Percentiles rank a stretch among this genome's conserved stretches.
Evolutionary conservation across 64 coral and sea anemone genomes (phyloP).

Genomic region (Stylophora pistillata): DNA sequence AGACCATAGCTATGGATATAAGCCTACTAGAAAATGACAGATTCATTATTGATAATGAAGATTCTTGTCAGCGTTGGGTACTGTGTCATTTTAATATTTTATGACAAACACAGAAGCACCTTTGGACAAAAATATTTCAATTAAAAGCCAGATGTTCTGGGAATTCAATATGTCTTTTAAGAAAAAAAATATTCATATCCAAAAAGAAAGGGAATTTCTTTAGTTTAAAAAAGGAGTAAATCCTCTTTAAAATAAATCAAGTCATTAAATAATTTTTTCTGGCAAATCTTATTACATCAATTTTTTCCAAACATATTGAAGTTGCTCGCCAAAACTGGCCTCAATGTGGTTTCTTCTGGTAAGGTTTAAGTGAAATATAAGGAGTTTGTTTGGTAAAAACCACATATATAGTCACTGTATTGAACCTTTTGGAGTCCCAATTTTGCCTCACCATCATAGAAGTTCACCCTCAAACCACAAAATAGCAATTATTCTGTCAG

Average conservation of each 20-base stretch:
- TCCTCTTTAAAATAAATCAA: conserved; percentile 31
- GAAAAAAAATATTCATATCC: background rate
- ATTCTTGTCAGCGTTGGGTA: conserved; percentile 71
- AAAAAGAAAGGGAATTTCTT: background rate
- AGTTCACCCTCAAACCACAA: conserved; percentile 48
- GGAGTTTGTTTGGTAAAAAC: conserved; percentile 39
- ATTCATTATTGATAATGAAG: conserved; percentile 66
- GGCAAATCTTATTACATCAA: background rate
- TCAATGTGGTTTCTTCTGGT: conserved; percentile 7
- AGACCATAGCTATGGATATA: conserved; percentile 51
- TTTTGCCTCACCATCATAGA: conserved; percentile 10
- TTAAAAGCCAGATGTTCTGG: conserved; percentile 72
- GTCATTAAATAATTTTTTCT: background rate
- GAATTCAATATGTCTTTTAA: conserved; percentile 53
- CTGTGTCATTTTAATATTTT: conserved; percentile 72
- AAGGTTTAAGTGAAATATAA: conserved; percentile 45
- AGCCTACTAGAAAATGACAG: conserved; percentile 63
- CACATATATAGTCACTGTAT: conserved; percentile 37
- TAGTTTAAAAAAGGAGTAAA: background rate
- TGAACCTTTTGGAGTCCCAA: conserved; percentile 30
- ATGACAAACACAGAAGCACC: conserved; percentile 26
- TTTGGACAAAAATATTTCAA: conserved; percentile 72
- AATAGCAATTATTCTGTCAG: background rate
- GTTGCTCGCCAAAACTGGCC: background rate
- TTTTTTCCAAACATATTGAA: background rate